These are phyloP conservation scores for Steatocranus sp. DNA, from an alignment of 2,797 vertebrate species.

Conservation along the genomic window DNA sequence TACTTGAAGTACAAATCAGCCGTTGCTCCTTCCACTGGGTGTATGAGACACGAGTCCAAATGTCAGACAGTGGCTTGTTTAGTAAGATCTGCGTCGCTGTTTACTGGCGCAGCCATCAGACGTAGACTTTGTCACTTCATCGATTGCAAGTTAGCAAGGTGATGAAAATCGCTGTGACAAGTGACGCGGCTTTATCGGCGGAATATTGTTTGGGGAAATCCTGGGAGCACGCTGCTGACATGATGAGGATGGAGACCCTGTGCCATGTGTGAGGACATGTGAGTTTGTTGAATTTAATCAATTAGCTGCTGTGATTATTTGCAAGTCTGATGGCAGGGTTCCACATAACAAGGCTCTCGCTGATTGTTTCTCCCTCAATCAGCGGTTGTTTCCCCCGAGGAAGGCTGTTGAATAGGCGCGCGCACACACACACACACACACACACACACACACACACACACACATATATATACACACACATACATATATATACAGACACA, in stretches of 20 bases:
- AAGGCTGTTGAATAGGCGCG: background rate
- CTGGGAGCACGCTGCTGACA: background rate
- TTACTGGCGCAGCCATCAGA: background rate
- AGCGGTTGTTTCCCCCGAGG: slow-evolving; percentile 12
- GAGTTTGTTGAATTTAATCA: slow-evolving; percentile 31
- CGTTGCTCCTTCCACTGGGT: background rate
- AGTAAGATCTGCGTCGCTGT: background rate
- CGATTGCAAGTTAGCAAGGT: background rate
- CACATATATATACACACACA: too few species aligned
- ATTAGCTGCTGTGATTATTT: slow-evolving; percentile 46
- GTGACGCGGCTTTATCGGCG: background rate
- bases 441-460: background rate
- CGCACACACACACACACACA: background rate
- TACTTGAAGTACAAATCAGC: background rate
- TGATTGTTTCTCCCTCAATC: slow-evolving; percentile 46
- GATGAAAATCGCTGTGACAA: background rate
- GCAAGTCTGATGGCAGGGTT: slow-evolving; percentile 22
- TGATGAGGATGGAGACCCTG: background rate
- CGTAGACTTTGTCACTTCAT: background rate
- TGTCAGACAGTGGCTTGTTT: background rate
- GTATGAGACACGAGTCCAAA: accelerated
- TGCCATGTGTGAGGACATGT: slow-evolving; percentile 8
- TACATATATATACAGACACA: background rate
- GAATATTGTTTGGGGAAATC: background rate
- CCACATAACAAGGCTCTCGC: slow-evolving; percentile 4